Percentiles rank a stretch among this genome's conserved stretches.
phyloP scores from a whole-genome alignment of 2,113 vertebrate species.

The Galeopterus variegatus region DNA sequence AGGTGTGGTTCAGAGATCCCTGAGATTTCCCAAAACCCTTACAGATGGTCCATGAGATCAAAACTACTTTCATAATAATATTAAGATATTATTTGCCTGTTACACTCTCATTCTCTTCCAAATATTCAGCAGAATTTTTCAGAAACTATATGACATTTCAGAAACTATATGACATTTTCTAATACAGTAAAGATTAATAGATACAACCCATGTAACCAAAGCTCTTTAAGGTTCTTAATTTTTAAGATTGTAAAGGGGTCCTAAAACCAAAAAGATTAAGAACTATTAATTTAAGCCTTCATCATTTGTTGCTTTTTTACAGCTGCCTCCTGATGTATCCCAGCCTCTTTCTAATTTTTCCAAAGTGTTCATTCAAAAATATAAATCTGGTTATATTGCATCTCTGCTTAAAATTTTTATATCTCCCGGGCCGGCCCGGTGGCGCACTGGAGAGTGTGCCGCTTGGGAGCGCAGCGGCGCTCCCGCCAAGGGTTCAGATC shows the following conservation, averaged over 20 bases:
- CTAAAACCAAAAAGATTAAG: not conserved
- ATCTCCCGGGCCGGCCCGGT: no score
- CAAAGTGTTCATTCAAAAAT: not conserved
- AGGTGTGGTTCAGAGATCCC: not conserved
- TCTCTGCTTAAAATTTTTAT: not conserved
- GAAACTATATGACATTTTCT: not conserved
- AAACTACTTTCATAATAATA: conserved; percentile 32
- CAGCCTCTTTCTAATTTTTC: not conserved
- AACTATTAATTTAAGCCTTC: not conserved
- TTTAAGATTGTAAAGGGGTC: not conserved
- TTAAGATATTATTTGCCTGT: not conserved
- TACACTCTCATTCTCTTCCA: not conserved
- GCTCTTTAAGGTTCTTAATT: not conserved
- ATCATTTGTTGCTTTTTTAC: not conserved
- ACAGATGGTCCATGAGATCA: not conserved
- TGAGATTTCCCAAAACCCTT: not conserved
- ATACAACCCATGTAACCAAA: not conserved
- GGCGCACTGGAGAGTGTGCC: no score
- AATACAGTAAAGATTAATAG: not conserved
- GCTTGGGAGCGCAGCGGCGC: no score
- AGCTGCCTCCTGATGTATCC: not conserved
- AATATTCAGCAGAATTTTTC: conserved; percentile 23
- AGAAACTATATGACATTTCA: not conserved
- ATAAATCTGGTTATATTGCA: no score
- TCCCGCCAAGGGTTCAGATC: no score